Evolutionary conservation across 2,113 vertebrate species (phyloP).

Genomic region (Cryptotis parvus): DNA sequence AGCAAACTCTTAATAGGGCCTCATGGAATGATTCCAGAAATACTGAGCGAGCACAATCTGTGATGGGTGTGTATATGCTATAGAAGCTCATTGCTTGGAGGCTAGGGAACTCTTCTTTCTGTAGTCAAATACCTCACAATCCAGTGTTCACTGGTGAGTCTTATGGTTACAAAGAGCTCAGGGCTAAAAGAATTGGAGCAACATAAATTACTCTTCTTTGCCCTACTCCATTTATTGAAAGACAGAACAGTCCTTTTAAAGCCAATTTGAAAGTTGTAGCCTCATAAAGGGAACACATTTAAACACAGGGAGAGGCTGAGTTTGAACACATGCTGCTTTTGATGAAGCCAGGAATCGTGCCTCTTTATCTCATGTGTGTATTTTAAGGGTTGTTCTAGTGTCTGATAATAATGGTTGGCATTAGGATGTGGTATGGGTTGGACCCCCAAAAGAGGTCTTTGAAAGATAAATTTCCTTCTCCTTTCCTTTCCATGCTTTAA

Average conservation of each 20-base stretch:
- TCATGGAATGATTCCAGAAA: conserved; percentile 73
- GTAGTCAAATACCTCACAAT: conserved; percentile 44
- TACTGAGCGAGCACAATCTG: conserved; percentile 61
- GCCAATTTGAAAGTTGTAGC: conserved; percentile 65
- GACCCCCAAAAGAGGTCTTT: neutral
- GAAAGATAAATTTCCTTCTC: conserved; percentile 27
- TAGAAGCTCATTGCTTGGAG: conserved; percentile 54
- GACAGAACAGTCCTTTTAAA: conserved; percentile 66
- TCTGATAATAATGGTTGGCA: conserved; percentile 36
- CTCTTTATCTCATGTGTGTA: conserved; percentile 68
- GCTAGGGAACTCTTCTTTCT: conserved; percentile 35
- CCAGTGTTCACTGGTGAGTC: neutral
- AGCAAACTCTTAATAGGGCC: conserved; percentile 72
- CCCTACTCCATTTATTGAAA: conserved; percentile 65
- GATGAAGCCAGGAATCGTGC: conserved; percentile 64
- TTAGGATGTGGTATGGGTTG: conserved; percentile 51
- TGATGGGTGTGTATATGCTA: conserved; percentile 10
- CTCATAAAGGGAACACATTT: conserved; percentile 70
- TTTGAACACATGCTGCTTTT: conserved; percentile 71
- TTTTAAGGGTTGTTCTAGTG: conserved; percentile 58
- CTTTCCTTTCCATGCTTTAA: conserved; percentile 13
- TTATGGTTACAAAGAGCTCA: conserved; percentile 31
- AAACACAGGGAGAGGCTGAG: conserved; percentile 61
- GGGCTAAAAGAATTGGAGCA: conserved; percentile 52
- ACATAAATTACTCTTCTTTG: conserved; percentile 57